Evolutionary conservation across 1,140 invertebrate genomes (phyloP).

Genomic region (Ceratina calcarata): DNA sequence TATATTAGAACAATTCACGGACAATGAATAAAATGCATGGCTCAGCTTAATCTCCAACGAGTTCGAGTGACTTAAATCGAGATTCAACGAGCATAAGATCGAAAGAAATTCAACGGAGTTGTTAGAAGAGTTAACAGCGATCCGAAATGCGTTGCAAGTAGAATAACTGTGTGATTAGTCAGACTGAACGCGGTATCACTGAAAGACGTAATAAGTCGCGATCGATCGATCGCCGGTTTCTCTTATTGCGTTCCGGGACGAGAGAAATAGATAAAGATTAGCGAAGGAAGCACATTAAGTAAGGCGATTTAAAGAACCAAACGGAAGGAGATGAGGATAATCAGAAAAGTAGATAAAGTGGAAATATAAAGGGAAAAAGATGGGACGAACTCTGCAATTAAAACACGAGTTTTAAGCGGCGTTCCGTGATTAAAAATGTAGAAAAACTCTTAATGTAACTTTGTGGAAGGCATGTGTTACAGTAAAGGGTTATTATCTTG

Average conservation of each 20-base stretch:
- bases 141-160: not conserved
- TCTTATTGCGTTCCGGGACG: not conserved
- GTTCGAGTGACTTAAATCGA: too few relatives aligned
- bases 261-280: not conserved
- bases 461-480: too few relatives aligned
- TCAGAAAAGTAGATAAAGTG: not conserved
- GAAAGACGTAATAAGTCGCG: not conserved
- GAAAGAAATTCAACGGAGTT: too few relatives aligned
- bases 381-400: not conserved
- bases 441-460: too few relatives aligned
- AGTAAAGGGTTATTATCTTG: too few relatives aligned
- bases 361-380: not conserved
- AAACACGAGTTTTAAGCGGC: slow-evolving; percentile 4
- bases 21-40: too few relatives aligned
- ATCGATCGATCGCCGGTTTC: not conserved
- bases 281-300: not conserved
- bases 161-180: not conserved
- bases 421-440: too few relatives aligned
- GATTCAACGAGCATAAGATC: too few relatives aligned
- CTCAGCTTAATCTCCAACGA: too few relatives aligned
- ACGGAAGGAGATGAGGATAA: not conserved
- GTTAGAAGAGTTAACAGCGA: too few relatives aligned
- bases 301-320: not conserved
- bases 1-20: too few relatives aligned
- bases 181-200: not conserved